Evolutionary conservation across 1,140 invertebrate genomes (phyloP).

Genomic region (Leptinotarsa defecta): DNA sequence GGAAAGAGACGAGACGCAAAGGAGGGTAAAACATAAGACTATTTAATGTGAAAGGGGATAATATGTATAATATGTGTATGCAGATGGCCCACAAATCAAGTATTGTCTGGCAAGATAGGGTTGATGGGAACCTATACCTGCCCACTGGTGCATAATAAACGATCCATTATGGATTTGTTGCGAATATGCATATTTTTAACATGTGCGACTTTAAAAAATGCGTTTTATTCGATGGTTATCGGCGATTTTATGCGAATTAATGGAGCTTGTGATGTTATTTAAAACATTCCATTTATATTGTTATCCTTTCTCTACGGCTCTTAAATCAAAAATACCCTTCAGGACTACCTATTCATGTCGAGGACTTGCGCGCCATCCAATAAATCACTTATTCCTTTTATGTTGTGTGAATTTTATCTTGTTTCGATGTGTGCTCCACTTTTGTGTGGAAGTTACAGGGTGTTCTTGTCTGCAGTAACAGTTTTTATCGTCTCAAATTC

Average conservation of each 20-base stretch:
- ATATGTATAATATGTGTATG: constrained; percentile 39
- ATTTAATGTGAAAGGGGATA: constrained; percentile 25
- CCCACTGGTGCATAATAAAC: constrained; percentile 48
- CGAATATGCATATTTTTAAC: constrained; percentile 42
- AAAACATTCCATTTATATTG: constrained; percentile 49
- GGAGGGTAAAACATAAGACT: constrained; percentile 23
- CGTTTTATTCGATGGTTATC: constrained; percentile 44
- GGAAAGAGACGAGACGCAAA: constrained; percentile 19
- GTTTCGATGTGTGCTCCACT: constrained; percentile 17
- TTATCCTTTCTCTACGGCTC: constrained; percentile 33
- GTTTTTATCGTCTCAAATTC: too few relatives aligned
- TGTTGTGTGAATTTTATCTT: constrained; percentile 26
- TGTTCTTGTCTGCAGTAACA: not conserved
- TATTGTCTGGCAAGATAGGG: constrained; percentile 46
- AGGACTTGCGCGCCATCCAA: constrained; percentile 16
- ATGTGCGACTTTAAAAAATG: constrained; percentile 36
- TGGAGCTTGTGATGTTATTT: constrained; percentile 54
- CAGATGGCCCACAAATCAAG: constrained; percentile 52
- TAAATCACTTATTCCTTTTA: constrained; percentile 27
- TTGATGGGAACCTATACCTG: constrained; percentile 49
- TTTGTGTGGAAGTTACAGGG: not conserved
- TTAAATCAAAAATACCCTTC: constrained; percentile 35
- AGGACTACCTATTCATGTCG: constrained; percentile 21
- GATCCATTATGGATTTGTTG: constrained; percentile 41
- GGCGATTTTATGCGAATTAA: constrained; percentile 49